Evolutionary conservation across 2,797 vertebrate species (phyloP), one percentile per base, ranked within the genome.

Genomic region (Rachycentron canadum): DNA sequence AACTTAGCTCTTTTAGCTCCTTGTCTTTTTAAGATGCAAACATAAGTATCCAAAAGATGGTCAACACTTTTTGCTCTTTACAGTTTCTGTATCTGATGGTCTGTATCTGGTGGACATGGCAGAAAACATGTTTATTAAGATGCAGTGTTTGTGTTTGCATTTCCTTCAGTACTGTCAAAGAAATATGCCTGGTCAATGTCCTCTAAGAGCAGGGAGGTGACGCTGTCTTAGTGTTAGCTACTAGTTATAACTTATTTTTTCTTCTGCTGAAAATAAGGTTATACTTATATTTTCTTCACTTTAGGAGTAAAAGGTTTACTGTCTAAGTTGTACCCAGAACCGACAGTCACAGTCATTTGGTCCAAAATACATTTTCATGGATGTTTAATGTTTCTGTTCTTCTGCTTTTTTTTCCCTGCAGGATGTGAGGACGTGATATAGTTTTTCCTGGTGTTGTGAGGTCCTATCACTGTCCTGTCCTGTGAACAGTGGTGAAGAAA

Each of bases 341-440:
- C 0, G 45, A 1, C 23, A 9, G 4, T 13, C 3, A n/a, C 9
- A 16, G 5, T 30, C 58, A 8, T 32, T 0, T n/a, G 6, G 62
- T 60, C 4, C 2, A 1, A 30, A 32, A 32, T 11, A 0, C 2
- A 12, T 58, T 47, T 71, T 61, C 2, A 16, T 40, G 0, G 66
- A 5, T 43, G 41, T 55, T 53, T 14, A 58, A 53, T 62, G 0
- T 70, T 74, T 53, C 1, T 47, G 0, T 28, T 17, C 0, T 9
- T 71, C 2, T 64, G 16, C 7, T 79, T 11, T 47, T 0, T 58
- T 85, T 81, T 61, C 6, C 16, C 26, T 69, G 4, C 76, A 95
- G 94, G 82, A 93, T 86, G 53, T 84, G 40, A 88, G 23, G 6
- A 62, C 5, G 6, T 56, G 66, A 66, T 84, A 76, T 89, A 86